phyloP scores from a whole-genome alignment of 2,797 vertebrate genomes.

The Peromyscus melanophrys region DNA sequence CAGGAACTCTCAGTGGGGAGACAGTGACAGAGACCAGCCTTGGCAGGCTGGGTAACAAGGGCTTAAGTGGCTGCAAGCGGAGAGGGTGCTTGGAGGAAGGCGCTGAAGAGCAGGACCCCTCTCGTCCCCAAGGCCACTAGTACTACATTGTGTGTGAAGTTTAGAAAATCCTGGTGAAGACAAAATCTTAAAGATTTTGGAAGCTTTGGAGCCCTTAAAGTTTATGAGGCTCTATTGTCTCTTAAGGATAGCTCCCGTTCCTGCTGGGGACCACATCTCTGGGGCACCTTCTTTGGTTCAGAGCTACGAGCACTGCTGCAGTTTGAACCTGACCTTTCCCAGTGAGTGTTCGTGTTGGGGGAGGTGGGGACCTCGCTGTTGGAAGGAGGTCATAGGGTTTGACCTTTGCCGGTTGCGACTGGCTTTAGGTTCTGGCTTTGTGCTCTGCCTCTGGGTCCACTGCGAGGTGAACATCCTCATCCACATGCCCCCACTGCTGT shows the following conservation, averaged over 20 bases:
- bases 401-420: neutral
- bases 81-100: neutral
- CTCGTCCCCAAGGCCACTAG: neutral
- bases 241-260: neutral
- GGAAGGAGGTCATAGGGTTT: neutral
- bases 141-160: neutral
- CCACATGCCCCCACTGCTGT: neutral
- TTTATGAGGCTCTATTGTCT: neutral
- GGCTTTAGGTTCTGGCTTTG: neutral
- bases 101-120: neutral
- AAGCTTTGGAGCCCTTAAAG: neutral
- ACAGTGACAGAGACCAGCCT: neutral
- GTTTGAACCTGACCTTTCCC: neutral
- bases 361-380: neutral
- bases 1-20: neutral
- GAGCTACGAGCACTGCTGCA: neutral
- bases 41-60: neutral
- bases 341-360: neutral
- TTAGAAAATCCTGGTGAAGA: neutral
- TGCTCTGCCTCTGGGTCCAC: neutral
- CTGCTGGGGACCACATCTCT: accelerated
- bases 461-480: neutral
- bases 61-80: neutral
- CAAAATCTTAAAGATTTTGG: neutral
- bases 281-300: neutral